Evolutionary conservation across 2,888 invertebrate genomes (phyloP), one percentile per base, ranked within the genome.

Genomic region (Lepas anatifera): DNA sequence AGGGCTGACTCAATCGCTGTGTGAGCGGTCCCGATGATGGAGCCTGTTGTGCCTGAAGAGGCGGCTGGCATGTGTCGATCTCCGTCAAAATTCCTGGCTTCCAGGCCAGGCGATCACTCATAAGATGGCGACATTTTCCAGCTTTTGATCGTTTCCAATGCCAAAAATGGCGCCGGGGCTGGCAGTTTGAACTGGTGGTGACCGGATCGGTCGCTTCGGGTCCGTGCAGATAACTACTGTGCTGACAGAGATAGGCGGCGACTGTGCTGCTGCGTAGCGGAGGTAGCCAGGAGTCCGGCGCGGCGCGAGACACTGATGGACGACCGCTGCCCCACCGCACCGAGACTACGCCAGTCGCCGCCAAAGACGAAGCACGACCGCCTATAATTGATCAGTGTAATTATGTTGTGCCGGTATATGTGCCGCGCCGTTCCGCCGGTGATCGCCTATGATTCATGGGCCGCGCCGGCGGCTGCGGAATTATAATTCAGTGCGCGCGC

Each of bases 351-450:
- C 29, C 29, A 29, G 22, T 16, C 27, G 29, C 27, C 52, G 13
- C 41, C 41, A 25, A 48, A 48, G 48, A 48, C 48, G 48, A 48
- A 48, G 48, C 48, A n/a, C 25, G 18, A 29, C 27, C 52, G 11
- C 52, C 52, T 29, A 52, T 29, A 29, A 52, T 29, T 27, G 52
- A 52, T 52, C 52, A 52, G 52, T 29, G n/a, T 52, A 52, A 52
- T 52, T 52, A 52, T 52, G 52, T 52, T 52, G 52, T 52, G 52
- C 52, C 29, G 52, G 52, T 11, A 4, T 52, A 29, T 52, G 52
- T 52, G 52, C 52, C 52, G 52, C 52, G 52, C 52, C 27, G 52
- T 52, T 52, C 52, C 29, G 29, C 29, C 52, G 11, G 52, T 52
- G 52, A 52, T 52, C 52, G 52, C 52, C 2, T 29, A 29, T 52